Evolutionary conservation across 2,797 vertebrate species (phyloP).

Genomic region (Diplodus sargus): DNA sequence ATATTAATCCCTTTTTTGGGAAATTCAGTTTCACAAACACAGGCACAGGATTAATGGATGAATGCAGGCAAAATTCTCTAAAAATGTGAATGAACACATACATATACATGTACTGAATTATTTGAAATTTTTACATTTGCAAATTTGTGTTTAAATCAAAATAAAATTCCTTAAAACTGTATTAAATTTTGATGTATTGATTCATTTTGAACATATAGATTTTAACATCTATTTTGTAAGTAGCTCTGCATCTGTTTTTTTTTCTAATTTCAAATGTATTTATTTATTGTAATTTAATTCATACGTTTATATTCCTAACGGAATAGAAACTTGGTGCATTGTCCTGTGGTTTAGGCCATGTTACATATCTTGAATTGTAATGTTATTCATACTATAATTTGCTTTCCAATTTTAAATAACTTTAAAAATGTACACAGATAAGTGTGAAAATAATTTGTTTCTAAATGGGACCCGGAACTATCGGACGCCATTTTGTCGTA

Average conservation of each 20-base stretch:
- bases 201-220: too few relatives aligned
- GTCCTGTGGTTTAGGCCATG: not conserved
- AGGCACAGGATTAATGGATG: too few relatives aligned
- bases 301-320: not conserved
- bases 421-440: not conserved
- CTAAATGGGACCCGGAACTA: conserved; percentile 43
- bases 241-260: not conserved
- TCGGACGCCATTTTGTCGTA: not conserved
- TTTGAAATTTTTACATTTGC: not conserved
- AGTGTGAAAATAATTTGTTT: not conserved
- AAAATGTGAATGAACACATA: not conserved
- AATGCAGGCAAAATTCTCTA: too few relatives aligned
- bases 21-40: too few relatives aligned
- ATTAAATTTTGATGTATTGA: not conserved
- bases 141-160: not conserved
- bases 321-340: not conserved
- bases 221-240: too few relatives aligned
- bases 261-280: too few relatives aligned
- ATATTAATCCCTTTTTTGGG: too few relatives aligned
- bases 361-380: not conserved
- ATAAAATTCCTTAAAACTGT: not conserved
- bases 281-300: not conserved
- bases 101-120: not conserved
- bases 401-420: not conserved
- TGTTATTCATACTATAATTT: not conserved